These are phyloP conservation scores for Cheilosia pagana DNA, from an alignment of 2,888 invertebrate species.

Conservation along the genomic window DNA sequence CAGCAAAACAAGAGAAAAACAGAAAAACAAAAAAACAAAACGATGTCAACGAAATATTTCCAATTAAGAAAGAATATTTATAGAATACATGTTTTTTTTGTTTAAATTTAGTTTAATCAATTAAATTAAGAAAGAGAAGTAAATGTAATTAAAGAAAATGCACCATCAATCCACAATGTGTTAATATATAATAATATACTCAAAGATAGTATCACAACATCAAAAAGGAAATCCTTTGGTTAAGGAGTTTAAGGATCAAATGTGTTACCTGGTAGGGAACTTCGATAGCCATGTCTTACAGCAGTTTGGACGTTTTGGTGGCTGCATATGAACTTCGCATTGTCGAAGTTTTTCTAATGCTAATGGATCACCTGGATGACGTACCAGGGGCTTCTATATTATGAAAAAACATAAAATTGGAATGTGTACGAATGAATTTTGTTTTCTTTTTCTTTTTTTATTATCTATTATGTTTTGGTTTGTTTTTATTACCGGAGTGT, in stretches of 20 bases:
- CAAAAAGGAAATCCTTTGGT: constrained; percentile 83
- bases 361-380: constrained; percentile 91
- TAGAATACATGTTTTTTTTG: background rate
- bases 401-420: constrained; percentile 37
- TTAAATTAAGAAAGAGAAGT: constrained; percentile 28
- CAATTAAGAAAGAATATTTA: constrained; percentile 8
- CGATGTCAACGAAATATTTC: constrained; percentile 10
- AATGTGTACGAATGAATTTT: constrained; percentile 42
- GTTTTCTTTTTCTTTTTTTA: no score
- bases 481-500: constrained; percentile 1
- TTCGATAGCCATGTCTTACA: constrained; percentile 97
- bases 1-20: constrained; percentile 48
- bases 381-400: constrained; percentile 93
- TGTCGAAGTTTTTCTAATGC: constrained; percentile 93
- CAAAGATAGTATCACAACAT: constrained; percentile 82
- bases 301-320: constrained; percentile 91
- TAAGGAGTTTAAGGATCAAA: constrained; percentile 71
- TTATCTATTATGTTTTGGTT: constrained; percentile 24
- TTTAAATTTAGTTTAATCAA: constrained; percentile 7
- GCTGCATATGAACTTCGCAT: constrained; percentile 95
- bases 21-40: constrained; percentile 11
- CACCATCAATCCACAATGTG: constrained; percentile 68
- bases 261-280: constrained; percentile 91
- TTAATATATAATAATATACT: constrained; percentile 71
- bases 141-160: constrained; percentile 37